Base-by-base conservation (phyloP, 2,888 invertebrate species). In the Agrotis exclamationis region DNA sequence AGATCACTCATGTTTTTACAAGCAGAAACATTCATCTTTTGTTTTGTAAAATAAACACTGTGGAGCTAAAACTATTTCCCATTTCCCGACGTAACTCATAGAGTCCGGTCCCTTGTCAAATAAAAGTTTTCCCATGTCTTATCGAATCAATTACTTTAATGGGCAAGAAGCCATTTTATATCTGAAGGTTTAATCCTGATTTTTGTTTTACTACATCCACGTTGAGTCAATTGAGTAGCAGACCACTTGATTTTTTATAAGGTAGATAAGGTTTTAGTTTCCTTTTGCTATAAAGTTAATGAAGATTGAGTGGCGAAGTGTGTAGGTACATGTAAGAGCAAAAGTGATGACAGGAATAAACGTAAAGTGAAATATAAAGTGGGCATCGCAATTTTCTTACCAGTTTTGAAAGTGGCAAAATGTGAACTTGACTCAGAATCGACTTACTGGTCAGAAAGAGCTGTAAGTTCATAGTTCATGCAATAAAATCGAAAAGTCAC, bases 121-220 rank as follows among this genome's bases (percentile, higher is more conserved):
- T 93, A 92, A 90, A 95, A 94, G 91, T 94, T 95, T 93, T 89
- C 90, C 90, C 90, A 90, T 92, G 92, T 94, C 93, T 93, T 94
- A 93, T 93, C 89, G 92, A 94, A 94, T 94, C 95, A 94, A 94
- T 95, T 93, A 94, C 94, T 91, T 89, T 93, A 93, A 94, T 92
- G 90, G 93, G 85, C 85, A 89, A 87, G 89, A 89, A 91, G 87
- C 87, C 86, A 87, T 88, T 91, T 90, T 89, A 89, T 91, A 85
- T 89, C 85, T 88, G 84, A 53, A 86, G 87, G 87, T 89, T 88
- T 86, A 85, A 85, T 86, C 83, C 86, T 74, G 79, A 80, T 84
- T 79, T 83, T 84, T 79, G 75, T 85, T 88, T 85, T 78, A 80
- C 75, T 84, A 83, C 73, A 74, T 81, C 70, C 53, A 75, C 62